Percentiles rank a stretch among this genome's conserved stretches.
Evolutionary conservation across 2,888 invertebrate species (phyloP).

Genomic region (Allolobophora icterica): DNA sequence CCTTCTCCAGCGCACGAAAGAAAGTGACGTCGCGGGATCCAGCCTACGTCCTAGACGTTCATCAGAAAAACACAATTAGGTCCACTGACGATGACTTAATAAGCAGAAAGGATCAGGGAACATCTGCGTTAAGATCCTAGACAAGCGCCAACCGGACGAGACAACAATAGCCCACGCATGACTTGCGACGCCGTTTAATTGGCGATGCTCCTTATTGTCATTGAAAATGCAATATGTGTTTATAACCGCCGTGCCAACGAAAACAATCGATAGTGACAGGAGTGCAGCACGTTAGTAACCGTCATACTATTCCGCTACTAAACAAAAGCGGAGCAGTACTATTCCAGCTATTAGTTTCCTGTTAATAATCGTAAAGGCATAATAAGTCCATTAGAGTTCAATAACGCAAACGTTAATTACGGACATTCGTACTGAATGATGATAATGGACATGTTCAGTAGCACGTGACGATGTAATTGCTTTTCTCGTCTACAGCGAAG

Average conservation of each 20-base stretch:
- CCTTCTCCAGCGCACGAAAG: background rate
- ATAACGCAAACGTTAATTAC: background rate
- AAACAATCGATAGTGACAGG: background rate
- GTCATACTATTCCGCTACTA: background rate
- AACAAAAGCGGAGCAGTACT: background rate
- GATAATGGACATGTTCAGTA: background rate
- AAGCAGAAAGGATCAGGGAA: background rate
- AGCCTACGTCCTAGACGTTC: background rate
- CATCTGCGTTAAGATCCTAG: background rate
- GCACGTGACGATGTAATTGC: background rate
- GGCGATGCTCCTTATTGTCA: background rate
- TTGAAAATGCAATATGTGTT: background rate
- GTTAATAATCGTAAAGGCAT: background rate
- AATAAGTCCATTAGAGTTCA: background rate
- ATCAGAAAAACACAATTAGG: background rate
- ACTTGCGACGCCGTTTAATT: background rate
- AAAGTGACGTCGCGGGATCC: background rate
- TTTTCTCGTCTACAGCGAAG: background rate
- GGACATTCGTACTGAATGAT: background rate
- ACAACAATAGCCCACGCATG: background rate
- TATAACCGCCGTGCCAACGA: background rate
- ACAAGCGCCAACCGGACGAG: background rate
- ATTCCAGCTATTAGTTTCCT: background rate
- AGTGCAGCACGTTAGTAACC: background rate
- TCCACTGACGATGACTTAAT: background rate